These are phyloP conservation scores for Argyresthia goedartella DNA, from an alignment of 2,888 invertebrate species.

Conservation along the genomic window DNA sequence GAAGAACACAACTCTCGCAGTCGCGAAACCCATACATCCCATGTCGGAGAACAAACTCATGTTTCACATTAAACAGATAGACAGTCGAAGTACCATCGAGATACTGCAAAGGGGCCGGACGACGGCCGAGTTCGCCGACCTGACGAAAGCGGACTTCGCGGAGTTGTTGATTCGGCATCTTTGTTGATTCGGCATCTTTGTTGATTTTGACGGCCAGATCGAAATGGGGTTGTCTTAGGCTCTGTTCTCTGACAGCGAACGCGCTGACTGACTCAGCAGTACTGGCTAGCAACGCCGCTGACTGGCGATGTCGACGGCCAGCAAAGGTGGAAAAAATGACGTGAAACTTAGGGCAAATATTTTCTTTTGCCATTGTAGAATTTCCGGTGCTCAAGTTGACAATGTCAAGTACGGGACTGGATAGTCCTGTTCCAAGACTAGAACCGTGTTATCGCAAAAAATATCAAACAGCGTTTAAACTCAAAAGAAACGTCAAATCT, in stretches of 20 bases:
- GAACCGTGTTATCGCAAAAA: too few species aligned
- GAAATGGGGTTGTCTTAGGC: neutral
- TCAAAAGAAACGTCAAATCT: too few species aligned
- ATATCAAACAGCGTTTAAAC: too few species aligned
- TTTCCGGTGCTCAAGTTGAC: too few species aligned
- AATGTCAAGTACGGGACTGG: too few species aligned
- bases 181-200: conserved; percentile 53
- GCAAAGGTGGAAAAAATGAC: too few species aligned
- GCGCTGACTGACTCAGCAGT: neutral
- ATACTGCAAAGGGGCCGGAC: conserved; percentile 50
- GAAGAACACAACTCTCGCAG: conserved; percentile 35
- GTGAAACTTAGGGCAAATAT: too few species aligned
- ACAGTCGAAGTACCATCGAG: conserved; percentile 49
- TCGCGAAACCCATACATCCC: conserved; percentile 36
- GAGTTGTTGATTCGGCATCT: conserved; percentile 44
- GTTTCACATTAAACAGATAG: conserved; percentile 42
- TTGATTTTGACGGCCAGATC: neutral
- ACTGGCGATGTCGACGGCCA: too few species aligned
- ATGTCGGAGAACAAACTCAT: conserved; percentile 30
- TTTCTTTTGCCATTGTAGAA: too few species aligned
- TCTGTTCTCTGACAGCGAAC: neutral
- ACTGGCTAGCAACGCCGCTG: neutral
- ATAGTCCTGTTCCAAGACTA: too few species aligned
- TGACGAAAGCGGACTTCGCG: conserved; percentile 42
- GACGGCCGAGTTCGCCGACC: conserved; percentile 43